phyloP scores from a whole-genome alignment of 2,888 invertebrate genomes.

The Scrobipalpa atriplicella region DNA sequence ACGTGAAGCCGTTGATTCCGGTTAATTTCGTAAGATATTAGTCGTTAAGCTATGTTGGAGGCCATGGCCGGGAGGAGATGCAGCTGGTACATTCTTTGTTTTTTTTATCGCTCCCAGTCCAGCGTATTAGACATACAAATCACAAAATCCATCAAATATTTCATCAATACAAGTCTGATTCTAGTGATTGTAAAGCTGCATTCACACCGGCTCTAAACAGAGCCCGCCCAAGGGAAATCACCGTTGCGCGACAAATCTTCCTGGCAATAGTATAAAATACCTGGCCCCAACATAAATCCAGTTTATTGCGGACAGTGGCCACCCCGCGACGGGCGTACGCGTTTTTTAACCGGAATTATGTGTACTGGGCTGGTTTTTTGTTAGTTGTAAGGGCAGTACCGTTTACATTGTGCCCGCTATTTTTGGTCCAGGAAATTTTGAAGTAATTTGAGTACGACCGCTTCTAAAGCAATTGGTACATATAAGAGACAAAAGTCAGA shows the following conservation, averaged over 20 bases:
- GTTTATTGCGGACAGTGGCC: conserved; percentile 57
- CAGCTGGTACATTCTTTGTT: too few species aligned
- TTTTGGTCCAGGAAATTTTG: too few species aligned
- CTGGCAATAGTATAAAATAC: conserved; percentile 56
- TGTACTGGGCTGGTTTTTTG: conserved; percentile 50
- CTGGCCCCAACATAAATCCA: conserved; percentile 58
- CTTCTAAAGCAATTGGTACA: too few species aligned
- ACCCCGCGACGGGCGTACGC: conserved; percentile 52
- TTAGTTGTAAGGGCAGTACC: conserved; percentile 30
- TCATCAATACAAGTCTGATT: conserved; percentile 9
- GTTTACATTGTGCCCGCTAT: conserved; percentile 44
- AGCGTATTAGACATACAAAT: too few species aligned
- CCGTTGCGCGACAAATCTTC: conserved; percentile 61
- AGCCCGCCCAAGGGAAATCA: conserved; percentile 65
- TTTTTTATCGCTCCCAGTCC: too few species aligned
- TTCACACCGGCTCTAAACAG: conserved; percentile 58
- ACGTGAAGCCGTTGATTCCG: too few species aligned
- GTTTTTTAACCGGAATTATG: conserved; percentile 60
- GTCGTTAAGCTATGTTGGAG: too few species aligned
- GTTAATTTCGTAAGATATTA: too few species aligned
- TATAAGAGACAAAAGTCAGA: too few species aligned
- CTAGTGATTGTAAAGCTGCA: conserved; percentile 59
- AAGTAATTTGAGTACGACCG: too few species aligned
- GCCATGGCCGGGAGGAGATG: too few species aligned
- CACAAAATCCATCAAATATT: not conserved